Conservation (phyloP, 30 jellyfish, hydroid and myxozoan species). For the Nemopilema nomurai region DNA sequence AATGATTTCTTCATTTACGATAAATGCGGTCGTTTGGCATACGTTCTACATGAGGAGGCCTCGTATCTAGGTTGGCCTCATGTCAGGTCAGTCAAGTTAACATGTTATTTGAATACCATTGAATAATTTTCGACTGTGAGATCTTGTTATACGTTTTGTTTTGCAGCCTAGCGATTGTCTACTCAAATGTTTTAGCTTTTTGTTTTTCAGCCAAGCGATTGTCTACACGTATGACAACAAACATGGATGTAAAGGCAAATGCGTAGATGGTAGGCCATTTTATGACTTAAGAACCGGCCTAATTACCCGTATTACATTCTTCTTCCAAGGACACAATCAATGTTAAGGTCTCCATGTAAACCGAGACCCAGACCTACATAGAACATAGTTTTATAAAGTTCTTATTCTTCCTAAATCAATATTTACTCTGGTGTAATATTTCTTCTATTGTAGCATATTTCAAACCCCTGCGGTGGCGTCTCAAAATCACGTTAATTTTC, state of each 20-base stretch:
- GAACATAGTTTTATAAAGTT: neutral
- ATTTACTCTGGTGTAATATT: no score
- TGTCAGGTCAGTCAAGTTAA: constrained; percentile 28
- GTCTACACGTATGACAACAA: constrained; percentile 19
- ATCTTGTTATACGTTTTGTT: neutral
- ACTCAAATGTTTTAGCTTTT: neutral
- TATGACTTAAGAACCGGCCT: neutral
- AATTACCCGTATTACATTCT: neutral
- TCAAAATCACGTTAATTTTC: no score
- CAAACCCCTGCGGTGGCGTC: no score
- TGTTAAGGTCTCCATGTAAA: neutral
- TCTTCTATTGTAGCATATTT: no score
- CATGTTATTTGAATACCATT: neutral
- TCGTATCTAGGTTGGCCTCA: constrained; percentile 49
- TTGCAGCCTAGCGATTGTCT: no score
- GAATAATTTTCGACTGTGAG: neutral
- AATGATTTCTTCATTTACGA: constrained; percentile 48
- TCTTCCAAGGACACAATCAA: no score
- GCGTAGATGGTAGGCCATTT: constrained; percentile 27
- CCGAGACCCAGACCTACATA: neutral
- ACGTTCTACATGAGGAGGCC: constrained; percentile 11
- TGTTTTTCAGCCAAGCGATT: constrained; percentile 23
- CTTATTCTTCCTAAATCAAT: no score
- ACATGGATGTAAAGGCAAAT: constrained; percentile 30
- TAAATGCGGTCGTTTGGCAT: constrained; percentile 51